Base-by-base conservation (phyloP, 2,888 invertebrate species). In the Drosophila paramelanica region DNA sequence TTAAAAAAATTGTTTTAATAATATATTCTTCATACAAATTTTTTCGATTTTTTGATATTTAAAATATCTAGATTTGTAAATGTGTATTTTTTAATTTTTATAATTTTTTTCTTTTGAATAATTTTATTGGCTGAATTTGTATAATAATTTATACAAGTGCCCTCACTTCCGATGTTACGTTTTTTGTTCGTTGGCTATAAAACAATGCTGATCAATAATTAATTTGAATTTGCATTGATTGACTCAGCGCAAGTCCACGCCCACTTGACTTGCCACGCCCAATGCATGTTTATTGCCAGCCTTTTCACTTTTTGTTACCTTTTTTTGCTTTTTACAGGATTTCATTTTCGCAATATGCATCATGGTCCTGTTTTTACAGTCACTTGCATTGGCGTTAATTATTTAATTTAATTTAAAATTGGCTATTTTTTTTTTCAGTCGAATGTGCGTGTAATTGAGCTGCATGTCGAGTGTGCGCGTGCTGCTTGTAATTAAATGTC, bases 211-310 rank as follows among this genome's bases (percentile, higher is more conserved):
- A 73, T 59, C 60, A 67, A 73, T 81, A 73, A 75, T 77, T 79
- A 73, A 75, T 77, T 75, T 60, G 62, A 64, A 67, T 69, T 66
- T 65, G 50, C 67, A 65, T 57, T 74, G 79, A 81, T 77, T 79
- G 65, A 76, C 58, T 64, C 47, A 66, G 13, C n/a, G 36, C 39
- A 13, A 0, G 13, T 14, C 17, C 23, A 57, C 61, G 72, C 66
- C 76, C 57, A 51, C 27, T 49, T 39, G 7, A 17, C 36, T 27
- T 13, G 25, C 17, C 10, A 47, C 72, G 52, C 66, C 66, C 60
- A 47, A 23, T 47, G 23, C 61, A 46, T 79, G 69, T 79, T 59
- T 36, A 39, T 69, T 59, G 55, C 23, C 53, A 25, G 31, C 14
- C n/a, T 7, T 25, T 49, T 33, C n/a, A 43, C 43, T 17, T 46